A percentile compares a stretch with the other conserved stretches of the same genome.
phyloP scores from a whole-genome alignment of 2,888 invertebrate genomes.

The Helicoverpa assulta region DNA sequence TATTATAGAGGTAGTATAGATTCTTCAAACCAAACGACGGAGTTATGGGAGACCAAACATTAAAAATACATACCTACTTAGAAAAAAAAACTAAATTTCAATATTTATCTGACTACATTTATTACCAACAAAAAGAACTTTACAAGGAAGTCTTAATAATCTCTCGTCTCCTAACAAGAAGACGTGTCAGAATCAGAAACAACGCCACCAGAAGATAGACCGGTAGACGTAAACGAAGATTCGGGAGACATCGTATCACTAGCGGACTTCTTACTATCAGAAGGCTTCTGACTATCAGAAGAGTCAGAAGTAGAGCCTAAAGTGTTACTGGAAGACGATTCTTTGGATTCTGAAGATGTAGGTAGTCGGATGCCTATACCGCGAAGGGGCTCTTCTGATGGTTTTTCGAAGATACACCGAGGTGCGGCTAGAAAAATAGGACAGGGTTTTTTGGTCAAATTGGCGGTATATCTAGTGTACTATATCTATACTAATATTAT shows the following conservation, averaged over 20 bases:
- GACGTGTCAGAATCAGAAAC: background rate
- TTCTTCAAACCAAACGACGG: no score
- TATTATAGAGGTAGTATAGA: no score
- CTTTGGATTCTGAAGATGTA: background rate
- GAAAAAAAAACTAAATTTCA: no score
- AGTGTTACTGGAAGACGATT: background rate
- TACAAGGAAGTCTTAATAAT: background rate
- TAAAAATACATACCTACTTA: no score
- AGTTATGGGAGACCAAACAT: no score
- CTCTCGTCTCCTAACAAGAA: constrained; percentile 2
- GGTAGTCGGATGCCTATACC: background rate
- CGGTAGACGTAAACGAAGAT: background rate
- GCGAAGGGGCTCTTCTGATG: background rate
- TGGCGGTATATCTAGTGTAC: no score
- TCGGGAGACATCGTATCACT: background rate
- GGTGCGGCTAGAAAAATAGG: background rate
- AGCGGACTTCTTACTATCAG: background rate
- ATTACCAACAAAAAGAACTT: background rate
- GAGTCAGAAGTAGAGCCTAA: background rate
- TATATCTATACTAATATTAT: no score
- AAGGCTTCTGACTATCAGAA: background rate
- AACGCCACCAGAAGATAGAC: background rate
- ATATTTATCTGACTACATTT: background rate
- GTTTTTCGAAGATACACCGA: background rate
- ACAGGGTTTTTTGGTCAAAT: no score